Base-by-base conservation (phyloP, 1,140 invertebrate species). In the Drosophila kanapiae region DNA sequence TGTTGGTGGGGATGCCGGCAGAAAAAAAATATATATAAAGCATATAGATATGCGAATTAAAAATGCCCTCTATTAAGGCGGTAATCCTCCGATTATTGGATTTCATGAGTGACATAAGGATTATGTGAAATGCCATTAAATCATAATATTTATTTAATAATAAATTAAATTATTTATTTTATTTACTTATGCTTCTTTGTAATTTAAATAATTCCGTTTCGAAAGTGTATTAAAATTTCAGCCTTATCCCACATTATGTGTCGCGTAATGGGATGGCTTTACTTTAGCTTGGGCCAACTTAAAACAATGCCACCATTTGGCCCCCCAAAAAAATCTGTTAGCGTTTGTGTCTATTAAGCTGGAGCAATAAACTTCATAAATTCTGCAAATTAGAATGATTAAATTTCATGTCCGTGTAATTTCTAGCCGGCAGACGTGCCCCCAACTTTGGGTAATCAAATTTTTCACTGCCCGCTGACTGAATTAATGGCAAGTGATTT, bases 291-390 rank as follows among this genome's bases (percentile, higher is more conserved):
- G 14, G 10, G n/a, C 42, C 58, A 45, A 69, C 62, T 67, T 69
- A 47, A 53, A 69, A 53, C 40, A 62, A 27, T 23, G 38, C 57
- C 38, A 40, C 37, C 57, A 62, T 33, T 64, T 64, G 56, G 33
- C 13, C 13, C 37, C 9, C 10, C 33, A 42, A 43, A 65, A 65
- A 71, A 83, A 84, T 83, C 76, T 59, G 70, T 65, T 58, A 57
- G 62, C 82, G 58, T 59, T 86, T 81, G 70, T 82, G 82, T 78
- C 69, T 75, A 78, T 86, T 86, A 82, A 82, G 77, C 68, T 13
- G 45, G 69, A 76, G 82, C 78, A 79, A 86, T 86, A 86, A 86
- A 86, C 65, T 86, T 86, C 62, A 87, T 86, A 82, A 86, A 87
- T 76, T 86, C 65, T 54, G 60, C 64, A 82, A 86, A 86, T 86